phyloP scores from a whole-genome alignment of 2,888 invertebrate genomes.

The Germaria angustata region DNA sequence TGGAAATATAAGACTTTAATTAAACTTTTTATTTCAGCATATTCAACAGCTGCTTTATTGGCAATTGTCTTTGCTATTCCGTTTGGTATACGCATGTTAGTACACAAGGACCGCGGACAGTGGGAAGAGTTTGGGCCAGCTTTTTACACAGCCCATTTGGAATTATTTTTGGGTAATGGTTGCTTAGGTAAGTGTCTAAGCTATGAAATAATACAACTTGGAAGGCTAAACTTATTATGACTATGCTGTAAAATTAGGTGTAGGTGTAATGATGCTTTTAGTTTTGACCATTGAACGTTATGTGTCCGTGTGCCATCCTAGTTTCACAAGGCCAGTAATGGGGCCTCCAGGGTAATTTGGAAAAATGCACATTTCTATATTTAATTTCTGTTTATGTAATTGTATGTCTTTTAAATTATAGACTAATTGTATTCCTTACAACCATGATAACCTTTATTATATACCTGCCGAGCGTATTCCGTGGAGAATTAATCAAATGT shows the following conservation, averaged over 20 bases:
- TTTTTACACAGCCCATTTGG: constrained; percentile 86
- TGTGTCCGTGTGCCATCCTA: constrained; percentile 87
- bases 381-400: background rate
- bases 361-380: background rate
- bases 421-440: constrained; percentile 83
- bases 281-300: constrained; percentile 88
- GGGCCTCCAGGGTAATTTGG: constrained; percentile 82
- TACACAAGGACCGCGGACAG: constrained; percentile 84
- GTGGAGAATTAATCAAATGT: constrained; percentile 83
- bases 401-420: constrained; percentile 59
- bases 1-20: background rate
- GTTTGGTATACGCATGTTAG: constrained; percentile 84
- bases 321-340: constrained; percentile 84
- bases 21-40: constrained; percentile 80
- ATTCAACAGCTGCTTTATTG: constrained; percentile 88
- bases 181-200: constrained; percentile 82
- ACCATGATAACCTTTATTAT: constrained; percentile 84
- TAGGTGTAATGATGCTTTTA: constrained; percentile 88
- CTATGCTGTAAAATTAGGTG: constrained; percentile 78
- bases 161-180: constrained; percentile 86
- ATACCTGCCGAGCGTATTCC: constrained; percentile 86
- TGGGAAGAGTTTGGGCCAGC: constrained; percentile 85
- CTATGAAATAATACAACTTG: background rate
- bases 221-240: background rate
- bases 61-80: constrained; percentile 86